Conservation (phyloP, 2,113 vertebrate genomes). For the Salvelinus alpinus region DNA sequence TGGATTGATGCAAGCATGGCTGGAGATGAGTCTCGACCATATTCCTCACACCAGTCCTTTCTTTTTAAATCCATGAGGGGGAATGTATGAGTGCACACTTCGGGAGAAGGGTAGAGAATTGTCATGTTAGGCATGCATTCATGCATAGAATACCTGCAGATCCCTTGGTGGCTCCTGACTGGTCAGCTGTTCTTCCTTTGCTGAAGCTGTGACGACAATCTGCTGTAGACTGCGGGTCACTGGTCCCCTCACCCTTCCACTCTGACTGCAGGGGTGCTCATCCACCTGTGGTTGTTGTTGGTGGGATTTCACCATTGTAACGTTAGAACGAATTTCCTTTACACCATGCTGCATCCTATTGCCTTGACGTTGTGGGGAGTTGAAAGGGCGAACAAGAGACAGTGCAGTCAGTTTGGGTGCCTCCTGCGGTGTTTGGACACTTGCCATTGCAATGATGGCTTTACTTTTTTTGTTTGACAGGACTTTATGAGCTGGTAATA, state of each 20-base stretch:
- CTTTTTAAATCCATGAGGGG: too few species aligned
- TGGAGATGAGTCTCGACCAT: too few species aligned
- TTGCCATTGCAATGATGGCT: conserved; percentile 73
- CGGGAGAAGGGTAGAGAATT: too few species aligned
- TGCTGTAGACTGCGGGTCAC: conserved; percentile 81
- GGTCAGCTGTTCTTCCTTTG: conserved; percentile 72
- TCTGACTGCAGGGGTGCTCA: conserved; percentile 72
- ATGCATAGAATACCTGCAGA: conserved; percentile 50
- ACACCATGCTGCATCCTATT: conserved; percentile 78
- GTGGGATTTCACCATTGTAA: conserved; percentile 72
- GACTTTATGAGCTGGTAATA: conserved; percentile 73
- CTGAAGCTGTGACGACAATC: conserved; percentile 68
- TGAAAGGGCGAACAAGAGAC: conserved; percentile 71
- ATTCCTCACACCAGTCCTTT: too few species aligned
- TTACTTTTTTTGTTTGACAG: conserved; percentile 80
- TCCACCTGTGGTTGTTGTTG: conserved; percentile 67
- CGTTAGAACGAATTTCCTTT: conserved; percentile 62
- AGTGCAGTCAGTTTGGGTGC: conserved; percentile 59
- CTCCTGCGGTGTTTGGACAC: conserved; percentile 72
- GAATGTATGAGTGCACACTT: too few species aligned
- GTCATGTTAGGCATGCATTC: too few species aligned
- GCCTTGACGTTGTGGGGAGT: conserved; percentile 77
- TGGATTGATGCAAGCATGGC: too few species aligned
- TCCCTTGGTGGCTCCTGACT: conserved; percentile 68
- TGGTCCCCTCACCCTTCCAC: conserved; percentile 75